Evolutionary conservation across 2,888 invertebrate species (phyloP), one percentile per base, ranked within the genome.

Genomic region (Cataglyphis rosenhaueri): DNA sequence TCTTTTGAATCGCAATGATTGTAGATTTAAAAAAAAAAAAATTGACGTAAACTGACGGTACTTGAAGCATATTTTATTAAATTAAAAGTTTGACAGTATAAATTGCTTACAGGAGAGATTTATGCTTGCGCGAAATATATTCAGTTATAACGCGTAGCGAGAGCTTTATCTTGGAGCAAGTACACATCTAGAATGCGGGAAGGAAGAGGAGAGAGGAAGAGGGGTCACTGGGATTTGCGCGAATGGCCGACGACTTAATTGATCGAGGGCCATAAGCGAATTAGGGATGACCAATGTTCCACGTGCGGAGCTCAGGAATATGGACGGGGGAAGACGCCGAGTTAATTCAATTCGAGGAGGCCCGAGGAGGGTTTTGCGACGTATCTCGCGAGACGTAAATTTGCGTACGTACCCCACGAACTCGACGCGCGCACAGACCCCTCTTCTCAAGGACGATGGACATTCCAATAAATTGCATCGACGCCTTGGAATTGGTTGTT

Each of bases 401-500:
- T 92, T 91, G 88, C 88, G 89, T 88, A 86, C 88, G 76, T 44
- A 83, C 88, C 81, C 32, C 81, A 38, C 38, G 73, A 57, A 25
- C 59, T 18, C 62, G 32, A 25, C 25, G 1, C 62, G 68, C 82
- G 25, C 59, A 18, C 59, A 18, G 35, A n/a, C 65, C 57, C 41
- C 21, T 71, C 44, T 62, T 59, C 89, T 87, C 86, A 78, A 85
- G 86, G 88, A 85, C 86, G 88, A 88, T 87, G 87, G 90, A 89
- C 89, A 91, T 90, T 92, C 88, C 83, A 87, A 82, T 89, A 92
- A 92, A 92, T 92, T 92, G 86, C 90, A 87, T 89, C 88, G 91
- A 88, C 88, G 91, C 91, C 88, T 91, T 86, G 85, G 73, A 85
- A 82, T 82, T 74, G 73, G 82, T 73, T 70, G 18, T 75, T 62